Conservation (phyloP, 1,140 invertebrate genomes). For the Drosophila punjabiensis region DNA sequence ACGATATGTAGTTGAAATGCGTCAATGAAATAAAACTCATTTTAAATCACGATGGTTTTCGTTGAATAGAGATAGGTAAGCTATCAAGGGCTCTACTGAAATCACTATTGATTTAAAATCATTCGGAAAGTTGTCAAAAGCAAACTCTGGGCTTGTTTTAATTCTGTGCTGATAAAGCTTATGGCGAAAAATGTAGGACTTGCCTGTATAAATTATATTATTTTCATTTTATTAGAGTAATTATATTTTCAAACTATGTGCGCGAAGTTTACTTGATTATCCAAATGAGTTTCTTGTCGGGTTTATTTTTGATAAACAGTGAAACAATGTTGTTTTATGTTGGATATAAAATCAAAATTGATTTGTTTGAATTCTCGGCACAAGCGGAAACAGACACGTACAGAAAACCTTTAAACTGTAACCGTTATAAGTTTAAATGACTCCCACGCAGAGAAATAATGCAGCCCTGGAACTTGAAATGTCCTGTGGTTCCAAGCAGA, state of each 20-base stretch:
- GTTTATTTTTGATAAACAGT: neutral
- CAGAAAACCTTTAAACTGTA: neutral
- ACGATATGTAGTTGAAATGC: neutral
- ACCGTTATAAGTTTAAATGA: conserved; percentile 9
- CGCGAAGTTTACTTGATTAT: neutral
- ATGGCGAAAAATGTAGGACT: too few species aligned
- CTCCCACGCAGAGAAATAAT: neutral
- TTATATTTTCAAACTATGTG: neutral
- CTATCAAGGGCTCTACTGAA: neutral
- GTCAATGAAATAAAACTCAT: conserved; percentile 1
- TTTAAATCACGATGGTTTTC: neutral
- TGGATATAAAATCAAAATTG: too few species aligned
- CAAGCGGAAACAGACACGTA: too few species aligned
- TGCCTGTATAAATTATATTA: neutral
- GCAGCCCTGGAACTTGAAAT: conserved; percentile 7
- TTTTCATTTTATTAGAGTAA: neutral
- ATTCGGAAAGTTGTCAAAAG: neutral
- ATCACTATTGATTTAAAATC: too few species aligned
- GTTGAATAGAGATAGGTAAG: neutral
- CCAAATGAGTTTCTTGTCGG: neutral
- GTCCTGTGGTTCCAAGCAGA: conserved; percentile 6
- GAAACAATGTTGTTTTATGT: too few species aligned
- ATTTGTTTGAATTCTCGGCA: too few species aligned
- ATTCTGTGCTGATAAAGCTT: neutral
- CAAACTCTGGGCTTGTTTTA: too few species aligned